Base-by-base conservation (phyloP, 2,113 vertebrate species). In the Martes martes region DNA sequence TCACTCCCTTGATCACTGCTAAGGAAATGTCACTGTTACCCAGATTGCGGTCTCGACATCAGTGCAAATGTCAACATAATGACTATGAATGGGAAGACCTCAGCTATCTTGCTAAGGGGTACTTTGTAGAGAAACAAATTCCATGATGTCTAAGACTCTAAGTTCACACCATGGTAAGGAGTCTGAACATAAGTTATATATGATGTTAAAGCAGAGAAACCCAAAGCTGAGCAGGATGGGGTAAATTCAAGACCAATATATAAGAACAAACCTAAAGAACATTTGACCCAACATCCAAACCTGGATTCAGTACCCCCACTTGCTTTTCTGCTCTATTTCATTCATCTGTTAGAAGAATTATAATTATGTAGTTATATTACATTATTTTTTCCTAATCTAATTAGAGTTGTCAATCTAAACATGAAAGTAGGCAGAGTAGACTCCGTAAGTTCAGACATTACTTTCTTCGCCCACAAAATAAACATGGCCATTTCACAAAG, bases 321-420 rank as follows among this genome's bases (percentile, higher is more conserved):
- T 57, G 26, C 73, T 83, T 89, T 92, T 86, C 82, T 69, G 79
- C 26, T 93, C 73, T 61, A n/a, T 61, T 93, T 95, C 33, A 63
- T 63, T 88, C 33, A 52, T 78, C 45, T 65, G 21, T 71, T 50
- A 42, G 9, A 69, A 89, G 61, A 39, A 65, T 65, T 65, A 47
- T 73, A 91, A 65, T 95, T 78, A 61, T 31, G 28, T 36, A 61
- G 45, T 74, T 79, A 42, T 31, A 89, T 63, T 42, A 91, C 57
- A 74, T 73, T 89, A 95, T 19, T 97, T n/a, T 59, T 71, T 47
- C n/a, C 92, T 90, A 91, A 89, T 85, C 81, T 95, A 86, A 96
- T 91, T 81, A 81, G 11, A 57, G 36, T 55, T 55, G 47, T 91
- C 47, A 96, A 33, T 69, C n/a, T 83, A 61, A 97, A 86, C 31